Evolutionary conservation across 2,888 invertebrate species (phyloP).

Genomic region (Micropterix aruncella): DNA sequence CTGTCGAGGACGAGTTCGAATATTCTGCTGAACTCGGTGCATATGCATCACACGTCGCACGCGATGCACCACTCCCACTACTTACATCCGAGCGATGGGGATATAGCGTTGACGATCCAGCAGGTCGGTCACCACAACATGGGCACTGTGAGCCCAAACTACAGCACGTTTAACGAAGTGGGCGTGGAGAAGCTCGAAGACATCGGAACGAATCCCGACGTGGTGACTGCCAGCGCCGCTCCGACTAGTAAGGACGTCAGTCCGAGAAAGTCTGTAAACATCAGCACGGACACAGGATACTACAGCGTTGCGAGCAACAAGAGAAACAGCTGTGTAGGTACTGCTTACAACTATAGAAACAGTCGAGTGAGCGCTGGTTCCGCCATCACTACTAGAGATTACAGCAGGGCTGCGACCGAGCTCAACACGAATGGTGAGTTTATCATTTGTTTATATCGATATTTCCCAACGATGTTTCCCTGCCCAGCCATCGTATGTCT

Average conservation of each 20-base stretch:
- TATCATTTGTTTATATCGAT: too few species aligned
- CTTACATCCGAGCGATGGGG: slow-evolving; percentile 44
- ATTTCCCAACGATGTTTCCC: too few species aligned
- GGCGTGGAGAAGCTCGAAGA: slow-evolving; percentile 28
- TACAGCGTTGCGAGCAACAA: slow-evolving; percentile 36
- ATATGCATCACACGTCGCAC: slow-evolving; percentile 66
- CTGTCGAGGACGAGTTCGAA: slow-evolving; percentile 76
- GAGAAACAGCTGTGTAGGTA: slow-evolving; percentile 26
- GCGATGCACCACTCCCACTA: slow-evolving; percentile 48
- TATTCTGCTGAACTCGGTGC: slow-evolving; percentile 72
- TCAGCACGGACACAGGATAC: slow-evolving; percentile 37
- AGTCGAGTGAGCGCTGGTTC: slow-evolving; percentile 46
- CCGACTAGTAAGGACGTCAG: slow-evolving; percentile 35
- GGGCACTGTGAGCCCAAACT: slow-evolving; percentile 32
- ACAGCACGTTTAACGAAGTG: slow-evolving; percentile 36
- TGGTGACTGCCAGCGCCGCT: slow-evolving; percentile 13
- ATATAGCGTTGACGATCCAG: slow-evolving; percentile 24
- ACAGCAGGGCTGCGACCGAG: slow-evolving; percentile 51
- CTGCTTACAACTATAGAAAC: slow-evolving; percentile 35
- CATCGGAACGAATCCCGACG: slow-evolving; percentile 28
- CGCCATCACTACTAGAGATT: slow-evolving; percentile 40
- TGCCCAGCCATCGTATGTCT: too few species aligned
- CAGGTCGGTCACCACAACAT: slow-evolving; percentile 20
- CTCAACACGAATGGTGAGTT: slow-evolving; percentile 56
- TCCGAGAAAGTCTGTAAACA: slow-evolving; percentile 34